Evolutionary conservation across 2,113 vertebrate species (phyloP).

Genomic region (Hystrix cristata): DNA sequence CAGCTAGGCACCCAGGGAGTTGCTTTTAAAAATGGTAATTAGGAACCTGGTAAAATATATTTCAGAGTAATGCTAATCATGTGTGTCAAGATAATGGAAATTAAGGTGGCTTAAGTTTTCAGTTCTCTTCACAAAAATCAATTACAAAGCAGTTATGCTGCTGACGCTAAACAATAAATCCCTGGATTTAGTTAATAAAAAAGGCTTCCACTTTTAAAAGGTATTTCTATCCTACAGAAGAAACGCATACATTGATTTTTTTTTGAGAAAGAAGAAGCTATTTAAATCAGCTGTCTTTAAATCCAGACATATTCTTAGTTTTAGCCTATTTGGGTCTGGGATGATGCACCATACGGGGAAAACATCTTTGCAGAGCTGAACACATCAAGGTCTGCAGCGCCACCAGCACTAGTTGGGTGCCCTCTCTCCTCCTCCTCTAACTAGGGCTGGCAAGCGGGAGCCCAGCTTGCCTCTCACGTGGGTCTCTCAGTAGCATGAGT

Average conservation of each 20-base stretch:
- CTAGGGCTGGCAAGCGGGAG: not conserved
- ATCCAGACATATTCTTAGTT: slow-evolving; percentile 26
- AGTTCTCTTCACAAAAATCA: slow-evolving; percentile 75
- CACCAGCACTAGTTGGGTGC: not conserved
- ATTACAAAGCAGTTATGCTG: slow-evolving; percentile 63
- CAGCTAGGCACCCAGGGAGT: not conserved
- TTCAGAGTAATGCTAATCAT: slow-evolving; percentile 71
- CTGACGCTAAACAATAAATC: slow-evolving; percentile 67
- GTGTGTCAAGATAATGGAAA: slow-evolving; percentile 78
- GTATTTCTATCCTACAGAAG: not conserved
- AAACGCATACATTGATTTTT: slow-evolving; percentile 56
- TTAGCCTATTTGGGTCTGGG: slow-evolving; percentile 25
- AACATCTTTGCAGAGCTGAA: not conserved
- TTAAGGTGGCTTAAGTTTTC: slow-evolving; percentile 78
- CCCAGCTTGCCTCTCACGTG: not conserved
- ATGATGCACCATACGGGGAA: not conserved
- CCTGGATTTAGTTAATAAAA: slow-evolving; percentile 70
- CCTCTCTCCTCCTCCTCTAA: not conserved
- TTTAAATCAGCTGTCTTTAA: slow-evolving; percentile 47
- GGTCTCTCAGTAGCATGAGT: not conserved
- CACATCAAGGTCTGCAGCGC: too few species aligned
- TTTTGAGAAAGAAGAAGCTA: slow-evolving; percentile 35
- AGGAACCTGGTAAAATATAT: slow-evolving; percentile 67
- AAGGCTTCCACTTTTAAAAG: slow-evolving; percentile 39
- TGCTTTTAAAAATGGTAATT: slow-evolving; percentile 68